Conservation (phyloP, 2,113 vertebrate species). For the Zosterops hypoxanthus region DNA sequence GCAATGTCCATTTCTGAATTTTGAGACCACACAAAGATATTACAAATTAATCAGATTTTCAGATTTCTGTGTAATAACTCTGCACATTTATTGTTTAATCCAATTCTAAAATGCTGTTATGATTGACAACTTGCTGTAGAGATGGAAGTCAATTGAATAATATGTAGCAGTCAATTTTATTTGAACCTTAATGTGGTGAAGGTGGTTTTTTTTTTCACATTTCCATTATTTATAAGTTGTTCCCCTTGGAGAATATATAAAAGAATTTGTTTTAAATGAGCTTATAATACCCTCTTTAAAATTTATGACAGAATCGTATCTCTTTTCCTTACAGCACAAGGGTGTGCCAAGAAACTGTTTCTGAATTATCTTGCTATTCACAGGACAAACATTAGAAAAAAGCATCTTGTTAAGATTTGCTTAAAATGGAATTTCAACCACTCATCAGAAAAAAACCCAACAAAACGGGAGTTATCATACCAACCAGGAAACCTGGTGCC, state of each 20-base stretch:
- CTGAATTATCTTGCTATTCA: slow-evolving; percentile 60
- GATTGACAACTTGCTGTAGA: slow-evolving; percentile 77
- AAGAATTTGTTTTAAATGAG: slow-evolving; percentile 80
- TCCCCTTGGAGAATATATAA: slow-evolving; percentile 76
- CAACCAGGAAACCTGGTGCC: not conserved
- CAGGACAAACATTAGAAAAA: slow-evolving; percentile 44
- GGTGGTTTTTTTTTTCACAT: slow-evolving; percentile 31
- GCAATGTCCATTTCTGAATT: slow-evolving; percentile 65
- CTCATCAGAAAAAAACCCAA: not conserved
- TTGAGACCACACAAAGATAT: slow-evolving; percentile 62
- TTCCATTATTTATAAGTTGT: slow-evolving; percentile 82
- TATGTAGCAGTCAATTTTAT: slow-evolving; percentile 84
- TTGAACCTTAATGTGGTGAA: slow-evolving; percentile 77
- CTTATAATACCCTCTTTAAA: slow-evolving; percentile 81
- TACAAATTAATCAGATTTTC: slow-evolving; percentile 82
- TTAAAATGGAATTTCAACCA: slow-evolving; percentile 47
- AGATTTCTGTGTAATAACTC: slow-evolving; percentile 76
- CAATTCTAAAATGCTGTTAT: slow-evolving; percentile 76
- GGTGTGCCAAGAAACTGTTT: slow-evolving; percentile 52
- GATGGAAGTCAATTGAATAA: slow-evolving; percentile 82
- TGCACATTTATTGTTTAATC: slow-evolving; percentile 78
- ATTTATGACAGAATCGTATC: slow-evolving; percentile 68
- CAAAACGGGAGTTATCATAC: not conserved
- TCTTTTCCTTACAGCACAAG: slow-evolving; percentile 10
- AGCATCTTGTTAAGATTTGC: slow-evolving; percentile 43